A percentile compares a stretch with the other conserved stretches of the same genome.
Evolutionary conservation across 2,888 invertebrate genomes (phyloP).

Genomic region (Cephus sareptanus): DNA sequence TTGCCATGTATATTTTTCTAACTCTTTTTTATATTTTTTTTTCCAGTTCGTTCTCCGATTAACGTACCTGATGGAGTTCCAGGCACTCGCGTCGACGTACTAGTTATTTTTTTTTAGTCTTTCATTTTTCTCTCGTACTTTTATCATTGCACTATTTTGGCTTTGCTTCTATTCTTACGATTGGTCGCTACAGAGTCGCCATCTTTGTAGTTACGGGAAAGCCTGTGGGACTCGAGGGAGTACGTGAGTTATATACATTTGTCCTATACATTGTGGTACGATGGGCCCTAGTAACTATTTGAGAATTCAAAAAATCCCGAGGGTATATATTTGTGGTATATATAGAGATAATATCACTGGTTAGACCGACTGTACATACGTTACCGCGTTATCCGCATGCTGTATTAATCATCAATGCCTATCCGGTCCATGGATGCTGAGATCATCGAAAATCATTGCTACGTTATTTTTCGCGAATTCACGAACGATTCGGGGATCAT

Average conservation of each 20-base stretch:
- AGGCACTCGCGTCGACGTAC: too few species aligned
- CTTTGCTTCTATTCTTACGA: too few species aligned
- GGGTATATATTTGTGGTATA: not conserved
- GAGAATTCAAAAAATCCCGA: not conserved
- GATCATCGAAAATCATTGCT: not conserved
- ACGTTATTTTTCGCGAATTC: not conserved
- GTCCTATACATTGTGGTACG: too few species aligned
- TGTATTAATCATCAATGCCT: not conserved
- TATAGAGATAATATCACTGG: not conserved
- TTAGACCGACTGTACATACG: not conserved
- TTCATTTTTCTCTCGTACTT: too few species aligned
- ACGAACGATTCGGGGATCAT: not conserved
- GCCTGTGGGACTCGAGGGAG: too few species aligned
- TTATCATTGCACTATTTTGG: too few species aligned
- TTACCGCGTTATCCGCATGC: not conserved
- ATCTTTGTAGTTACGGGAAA: too few species aligned
- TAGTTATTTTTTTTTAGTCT: too few species aligned
- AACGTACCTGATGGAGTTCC: too few species aligned
- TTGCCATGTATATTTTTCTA: not conserved
- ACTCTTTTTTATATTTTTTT: not conserved
- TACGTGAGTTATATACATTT: too few species aligned
- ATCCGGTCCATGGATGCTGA: not conserved
- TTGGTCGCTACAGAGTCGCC: too few species aligned
- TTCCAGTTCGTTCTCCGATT: too few species aligned
- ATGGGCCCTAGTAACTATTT: not conserved